Conservation (phyloP, 1,140 invertebrate species). For the Orchesella cincta region DNA sequence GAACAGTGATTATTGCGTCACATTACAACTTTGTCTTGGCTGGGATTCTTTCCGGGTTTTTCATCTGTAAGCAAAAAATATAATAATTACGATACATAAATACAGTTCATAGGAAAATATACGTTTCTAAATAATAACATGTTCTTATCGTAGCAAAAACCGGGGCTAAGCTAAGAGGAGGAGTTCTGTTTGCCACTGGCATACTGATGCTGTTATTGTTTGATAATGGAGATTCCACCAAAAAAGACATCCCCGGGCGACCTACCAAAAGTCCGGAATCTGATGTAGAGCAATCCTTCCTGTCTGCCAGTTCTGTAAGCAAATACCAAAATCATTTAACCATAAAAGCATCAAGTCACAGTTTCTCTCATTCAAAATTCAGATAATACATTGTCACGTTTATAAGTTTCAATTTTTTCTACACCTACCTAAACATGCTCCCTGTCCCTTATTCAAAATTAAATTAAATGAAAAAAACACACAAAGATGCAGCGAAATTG, state of each 20-base stretch:
- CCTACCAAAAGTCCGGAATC: background rate
- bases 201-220: constrained; percentile 39
- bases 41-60: constrained; percentile 40
- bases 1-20: constrained; percentile 39
- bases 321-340: background rate
- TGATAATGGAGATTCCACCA: constrained; percentile 26
- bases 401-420: background rate
- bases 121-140: background rate
- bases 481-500: background rate
- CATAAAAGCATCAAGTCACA: background rate
- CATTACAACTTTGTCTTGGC: constrained; percentile 46
- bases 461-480: background rate
- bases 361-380: background rate
- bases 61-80: constrained; percentile 39
- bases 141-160: constrained; percentile 38
- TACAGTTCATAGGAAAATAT: background rate
- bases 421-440: background rate
- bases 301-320: constrained; percentile 38
- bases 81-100: background rate
- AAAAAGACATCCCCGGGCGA: background rate
- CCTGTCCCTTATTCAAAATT: background rate
- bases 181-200: constrained; percentile 40
- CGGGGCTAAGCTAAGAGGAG: constrained; percentile 42
- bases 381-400: too few relatives aligned
- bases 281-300: constrained; percentile 26